Evolutionary conservation across 1,140 invertebrate genomes (phyloP).

Genomic region (Bombus affinis): DNA sequence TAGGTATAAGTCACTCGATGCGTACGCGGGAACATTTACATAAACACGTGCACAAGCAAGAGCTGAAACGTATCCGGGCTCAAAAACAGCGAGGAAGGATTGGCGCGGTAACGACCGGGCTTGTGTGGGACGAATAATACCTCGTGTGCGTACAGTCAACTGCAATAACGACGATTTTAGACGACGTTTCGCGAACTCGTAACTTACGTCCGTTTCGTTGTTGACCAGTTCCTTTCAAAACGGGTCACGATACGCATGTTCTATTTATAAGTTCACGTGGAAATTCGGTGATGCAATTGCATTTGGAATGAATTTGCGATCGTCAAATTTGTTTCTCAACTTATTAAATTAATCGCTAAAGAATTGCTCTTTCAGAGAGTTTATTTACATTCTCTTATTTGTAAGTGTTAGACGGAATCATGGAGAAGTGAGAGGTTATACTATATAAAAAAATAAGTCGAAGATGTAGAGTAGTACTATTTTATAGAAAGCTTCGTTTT

Average conservation of each 20-base stretch:
- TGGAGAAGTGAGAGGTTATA: too few species aligned
- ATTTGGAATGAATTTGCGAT: background rate
- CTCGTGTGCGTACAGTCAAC: constrained; percentile 2
- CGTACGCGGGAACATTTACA: constrained; percentile 15
- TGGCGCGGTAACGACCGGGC: constrained; percentile 31
- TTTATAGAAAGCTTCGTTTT: background rate
- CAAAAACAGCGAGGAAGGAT: constrained; percentile 1
- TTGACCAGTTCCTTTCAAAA: background rate
- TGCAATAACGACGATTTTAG: constrained; percentile 20
- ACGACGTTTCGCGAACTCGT: background rate
- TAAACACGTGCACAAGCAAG: constrained; percentile 26
- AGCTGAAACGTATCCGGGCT: constrained; percentile 5
- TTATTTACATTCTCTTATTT: background rate
- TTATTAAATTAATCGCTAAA: background rate
- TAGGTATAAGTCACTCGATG: constrained; percentile 24
- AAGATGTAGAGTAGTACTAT: background rate
- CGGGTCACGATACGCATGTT: background rate
- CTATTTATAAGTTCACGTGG: background rate
- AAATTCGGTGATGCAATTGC: background rate
- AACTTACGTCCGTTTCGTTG: background rate
- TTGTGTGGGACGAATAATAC: constrained; percentile 56
- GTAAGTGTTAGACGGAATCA: too few species aligned
- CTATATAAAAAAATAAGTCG: background rate
- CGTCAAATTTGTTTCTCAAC: background rate
- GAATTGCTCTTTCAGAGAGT: too few species aligned